Conservation (phyloP, 1,140 invertebrate genomes). For the Camponotus floridanus region DNA sequence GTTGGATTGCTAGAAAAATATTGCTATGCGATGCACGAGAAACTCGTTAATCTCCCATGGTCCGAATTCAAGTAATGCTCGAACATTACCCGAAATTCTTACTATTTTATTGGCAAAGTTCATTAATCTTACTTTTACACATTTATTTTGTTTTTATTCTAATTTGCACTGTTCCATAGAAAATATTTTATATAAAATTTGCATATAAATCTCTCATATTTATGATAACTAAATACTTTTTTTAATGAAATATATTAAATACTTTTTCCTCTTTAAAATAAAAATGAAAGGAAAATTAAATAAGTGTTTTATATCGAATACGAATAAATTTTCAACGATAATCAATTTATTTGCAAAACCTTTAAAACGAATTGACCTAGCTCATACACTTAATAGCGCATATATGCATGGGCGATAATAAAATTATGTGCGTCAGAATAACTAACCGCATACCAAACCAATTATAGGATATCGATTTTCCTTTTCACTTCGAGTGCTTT, state of each 20-base stretch:
- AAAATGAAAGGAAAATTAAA: neutral
- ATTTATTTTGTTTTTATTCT: neutral
- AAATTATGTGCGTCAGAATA: constrained; percentile 53
- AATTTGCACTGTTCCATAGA: neutral
- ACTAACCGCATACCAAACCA: constrained; percentile 40
- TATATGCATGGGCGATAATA: neutral
- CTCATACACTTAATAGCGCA: constrained; percentile 11
- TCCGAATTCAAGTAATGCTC: constrained; percentile 32
- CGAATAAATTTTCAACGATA: neutral
- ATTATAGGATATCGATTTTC: constrained; percentile 60
- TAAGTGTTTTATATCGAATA: neutral
- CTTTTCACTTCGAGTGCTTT: constrained; percentile 26
- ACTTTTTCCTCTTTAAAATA: neutral
- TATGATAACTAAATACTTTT: neutral
- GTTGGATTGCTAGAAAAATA: constrained; percentile 62
- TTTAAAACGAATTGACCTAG: constrained; percentile 14
- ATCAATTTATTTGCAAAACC: constrained; percentile 7
- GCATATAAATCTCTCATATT: neutral
- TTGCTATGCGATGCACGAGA: constrained; percentile 54
- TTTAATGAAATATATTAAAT: neutral
- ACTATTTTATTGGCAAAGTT: constrained; percentile 19
- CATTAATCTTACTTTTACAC: neutral
- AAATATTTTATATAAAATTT: neutral
- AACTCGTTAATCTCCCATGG: constrained; percentile 53
- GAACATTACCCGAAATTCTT: constrained; percentile 33